Conservation (phyloP, 2,888 invertebrate genomes). For the Drosophila monieri region DNA sequence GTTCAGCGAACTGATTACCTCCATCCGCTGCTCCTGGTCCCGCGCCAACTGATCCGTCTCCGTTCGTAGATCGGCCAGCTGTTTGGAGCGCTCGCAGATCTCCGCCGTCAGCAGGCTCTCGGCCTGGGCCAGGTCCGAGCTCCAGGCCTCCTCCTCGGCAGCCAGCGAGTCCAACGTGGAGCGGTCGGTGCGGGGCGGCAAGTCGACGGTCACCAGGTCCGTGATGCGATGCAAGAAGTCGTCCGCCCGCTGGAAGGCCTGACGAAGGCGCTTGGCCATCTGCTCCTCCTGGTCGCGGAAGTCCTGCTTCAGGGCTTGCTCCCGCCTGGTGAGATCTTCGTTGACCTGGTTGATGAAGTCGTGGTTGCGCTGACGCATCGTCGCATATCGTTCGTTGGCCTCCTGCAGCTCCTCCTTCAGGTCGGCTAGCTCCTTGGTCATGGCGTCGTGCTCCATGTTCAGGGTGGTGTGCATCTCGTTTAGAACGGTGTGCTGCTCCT, state of each 20-base stretch:
- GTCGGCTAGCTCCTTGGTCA: background rate
- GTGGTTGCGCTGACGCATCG: background rate
- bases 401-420: background rate
- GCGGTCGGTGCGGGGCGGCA: background rate
- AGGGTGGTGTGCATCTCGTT: background rate
- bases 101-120: background rate
- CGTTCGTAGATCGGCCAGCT: background rate
- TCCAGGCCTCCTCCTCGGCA: background rate
- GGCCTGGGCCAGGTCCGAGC: background rate
- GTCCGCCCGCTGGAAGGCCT: background rate
- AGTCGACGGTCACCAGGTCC: background rate
- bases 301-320: background rate
- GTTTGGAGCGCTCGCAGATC: background rate
- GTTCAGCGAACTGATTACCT: background rate
- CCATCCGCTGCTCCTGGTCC: background rate
- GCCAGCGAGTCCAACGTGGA: background rate
- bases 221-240: background rate
- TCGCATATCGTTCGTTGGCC: background rate
- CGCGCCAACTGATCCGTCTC: background rate
- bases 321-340: background rate
- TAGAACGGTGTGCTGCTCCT: background rate
- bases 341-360: slow-evolving; percentile 8
- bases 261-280: background rate
- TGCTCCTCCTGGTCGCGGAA: background rate
- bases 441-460: background rate